These are phyloP conservation scores for Pangasius djambal DNA, from an alignment of 2,797 vertebrate species.

Conservation along the genomic window DNA sequence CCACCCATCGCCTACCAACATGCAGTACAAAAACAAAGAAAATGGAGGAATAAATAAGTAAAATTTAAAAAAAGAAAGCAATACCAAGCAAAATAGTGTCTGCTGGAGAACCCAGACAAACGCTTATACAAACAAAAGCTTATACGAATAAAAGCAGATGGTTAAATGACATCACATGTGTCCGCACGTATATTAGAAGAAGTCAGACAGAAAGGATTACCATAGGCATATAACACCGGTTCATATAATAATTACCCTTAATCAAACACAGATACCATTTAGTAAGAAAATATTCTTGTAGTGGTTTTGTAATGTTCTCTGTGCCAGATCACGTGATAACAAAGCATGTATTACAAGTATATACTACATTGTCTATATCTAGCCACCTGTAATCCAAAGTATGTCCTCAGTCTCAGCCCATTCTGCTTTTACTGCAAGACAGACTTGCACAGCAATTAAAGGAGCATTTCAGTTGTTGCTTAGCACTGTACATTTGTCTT, in stretches of 20 bases:
- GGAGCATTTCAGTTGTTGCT: neutral
- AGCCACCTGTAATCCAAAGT: neutral
- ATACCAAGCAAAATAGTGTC: neutral
- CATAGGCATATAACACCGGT: neutral
- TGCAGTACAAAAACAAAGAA: neutral
- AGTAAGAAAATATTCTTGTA: neutral
- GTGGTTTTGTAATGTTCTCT: neutral
- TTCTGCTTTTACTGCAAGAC: neutral
- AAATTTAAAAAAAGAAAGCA: neutral
- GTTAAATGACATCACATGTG: conserved; percentile 1
- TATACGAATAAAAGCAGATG: neutral
- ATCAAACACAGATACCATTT: neutral
- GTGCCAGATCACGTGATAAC: neutral
- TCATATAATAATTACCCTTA: conserved; percentile 6
- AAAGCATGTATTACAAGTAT: neutral
- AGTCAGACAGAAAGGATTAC: conserved; percentile 21
- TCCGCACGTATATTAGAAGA: neutral
- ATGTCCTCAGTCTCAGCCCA: neutral
- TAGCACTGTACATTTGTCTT: too few species aligned
- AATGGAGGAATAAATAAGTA: neutral
- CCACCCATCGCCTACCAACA: neutral
- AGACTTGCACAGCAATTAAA: neutral
- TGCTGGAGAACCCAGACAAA: neutral
- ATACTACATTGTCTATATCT: neutral
- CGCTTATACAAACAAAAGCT: neutral